Base-by-base conservation (phyloP, 92 coral and sea anemone species). In the Palythoa grandiflora region DNA sequence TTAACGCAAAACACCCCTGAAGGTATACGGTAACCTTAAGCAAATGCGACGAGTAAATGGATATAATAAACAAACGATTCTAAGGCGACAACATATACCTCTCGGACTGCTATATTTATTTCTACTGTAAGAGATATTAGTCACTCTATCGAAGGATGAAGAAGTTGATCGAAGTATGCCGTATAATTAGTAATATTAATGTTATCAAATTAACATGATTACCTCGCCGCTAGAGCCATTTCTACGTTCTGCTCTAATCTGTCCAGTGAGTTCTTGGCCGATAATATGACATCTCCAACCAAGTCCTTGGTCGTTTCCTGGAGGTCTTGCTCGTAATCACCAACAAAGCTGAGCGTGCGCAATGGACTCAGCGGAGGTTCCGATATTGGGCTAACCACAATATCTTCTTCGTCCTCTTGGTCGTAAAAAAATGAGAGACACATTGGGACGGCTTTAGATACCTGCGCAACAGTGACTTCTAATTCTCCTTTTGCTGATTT, bases 191-290 rank as follows among this genome's bases (percentile, higher is more conserved):
- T 44, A 44, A 5, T 44, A 44, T 44, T 44, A 44, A 44, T 44
- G 50, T 44, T 44, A 44, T 44, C 6, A 8, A 5, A 44, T 6
- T 63, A 6, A 17, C 28, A 15, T 6, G 11, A 19, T 61, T 53
- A 81, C 79, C 88, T 84, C 28, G 52, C 83, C 14, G 72, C 63
- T 68, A 87, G 16, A 5, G 80, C 91, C 52, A 38, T 71, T 38
- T 61, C 86, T 17, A 38, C 75, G 57, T 79, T 57, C 35, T 89
- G 88, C 38, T 77, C 65, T 35, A 77, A 47, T n/a, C 88, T 48
- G 38, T 89, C 71, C 15, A 91, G 85, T 1, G 94, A 91, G 40
- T 88, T 73, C 74, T 88, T 88, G n/a, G 94, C 94, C 10, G 87
- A 84, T 28, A 87, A 72, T 52, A 91, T 80, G 1, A 91, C 94